These are phyloP conservation scores for Reticulitermes speratus DNA, from an alignment of 1,140 invertebrate genomes.

Conservation along the genomic window DNA sequence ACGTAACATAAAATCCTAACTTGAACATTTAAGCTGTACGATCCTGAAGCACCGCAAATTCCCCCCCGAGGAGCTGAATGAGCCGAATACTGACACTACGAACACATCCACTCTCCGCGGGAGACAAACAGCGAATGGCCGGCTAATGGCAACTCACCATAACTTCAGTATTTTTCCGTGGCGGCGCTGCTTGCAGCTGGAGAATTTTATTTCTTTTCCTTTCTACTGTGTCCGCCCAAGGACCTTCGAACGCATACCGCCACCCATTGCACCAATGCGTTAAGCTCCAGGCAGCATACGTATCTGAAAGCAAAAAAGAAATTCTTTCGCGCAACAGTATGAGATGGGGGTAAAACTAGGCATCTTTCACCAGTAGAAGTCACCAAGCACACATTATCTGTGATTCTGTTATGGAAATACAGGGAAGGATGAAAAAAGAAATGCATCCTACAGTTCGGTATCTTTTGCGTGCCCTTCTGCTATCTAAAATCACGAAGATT, in stretches of 20 bases:
- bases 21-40: too few species aligned
- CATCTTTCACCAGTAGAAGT: neutral
- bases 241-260: neutral
- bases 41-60: too few species aligned
- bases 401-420: too few species aligned
- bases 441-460: too few species aligned
- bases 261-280: neutral
- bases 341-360: neutral
- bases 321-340: neutral
- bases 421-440: too few species aligned
- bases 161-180: neutral
- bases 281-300: neutral
- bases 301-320: neutral
- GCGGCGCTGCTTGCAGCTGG: neutral
- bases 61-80: slow-evolving; percentile 2
- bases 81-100: too few species aligned
- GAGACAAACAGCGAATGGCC: neutral
- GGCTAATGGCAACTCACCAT: neutral
- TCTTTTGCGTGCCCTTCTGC: too few species aligned
- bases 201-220: neutral
- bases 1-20: too few species aligned
- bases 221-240: neutral
- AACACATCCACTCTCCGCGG: slow-evolving; percentile 27
- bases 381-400: neutral
- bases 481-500: too few species aligned